These are phyloP conservation scores for Parochlus steinenii DNA, from an alignment of 2,888 invertebrate species.

Conservation along the genomic window DNA sequence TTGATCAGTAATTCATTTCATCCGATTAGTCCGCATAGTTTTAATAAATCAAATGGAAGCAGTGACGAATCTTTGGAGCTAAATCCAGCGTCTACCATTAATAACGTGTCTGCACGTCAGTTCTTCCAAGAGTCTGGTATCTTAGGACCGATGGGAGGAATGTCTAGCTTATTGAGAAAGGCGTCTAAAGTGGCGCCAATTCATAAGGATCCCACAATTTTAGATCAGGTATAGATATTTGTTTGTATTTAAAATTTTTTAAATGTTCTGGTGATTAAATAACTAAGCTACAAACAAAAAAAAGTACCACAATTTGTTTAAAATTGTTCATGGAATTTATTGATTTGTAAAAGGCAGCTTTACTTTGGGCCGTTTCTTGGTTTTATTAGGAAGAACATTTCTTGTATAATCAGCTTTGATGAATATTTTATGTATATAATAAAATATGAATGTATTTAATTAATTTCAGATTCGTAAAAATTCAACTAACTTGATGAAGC, in stretches of 20 bases:
- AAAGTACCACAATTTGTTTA: background rate
- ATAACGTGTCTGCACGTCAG: slow-evolving; percentile 20
- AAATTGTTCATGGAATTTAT: background rate
- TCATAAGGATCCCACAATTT: slow-evolving; percentile 17
- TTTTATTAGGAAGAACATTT: background rate
- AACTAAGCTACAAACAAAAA: background rate
- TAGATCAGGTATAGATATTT: slow-evolving; percentile 19
- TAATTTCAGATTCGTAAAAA: slow-evolving; percentile 12
- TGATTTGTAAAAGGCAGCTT: background rate
- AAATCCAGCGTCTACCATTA: background rate
- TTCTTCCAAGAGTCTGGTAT: slow-evolving; percentile 23
- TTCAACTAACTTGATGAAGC: slow-evolving; percentile 5
- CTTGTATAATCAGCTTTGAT: background rate
- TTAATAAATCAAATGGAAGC: too few relatives aligned
- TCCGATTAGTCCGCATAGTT: too few relatives aligned
- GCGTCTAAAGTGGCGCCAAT: slow-evolving; percentile 21
- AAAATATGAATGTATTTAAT: background rate
- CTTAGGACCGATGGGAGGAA: slow-evolving; percentile 19
- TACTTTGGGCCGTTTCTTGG: background rate
- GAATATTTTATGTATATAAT: background rate
- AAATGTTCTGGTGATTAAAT: background rate
- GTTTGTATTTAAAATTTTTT: background rate
- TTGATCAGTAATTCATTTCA: too few relatives aligned
- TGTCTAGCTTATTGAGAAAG: slow-evolving; percentile 19
- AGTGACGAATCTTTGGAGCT: too few relatives aligned